Evolutionary conservation across 2,113 vertebrate species (phyloP).

Genomic region (Oplegnathus fasciatus): DNA sequence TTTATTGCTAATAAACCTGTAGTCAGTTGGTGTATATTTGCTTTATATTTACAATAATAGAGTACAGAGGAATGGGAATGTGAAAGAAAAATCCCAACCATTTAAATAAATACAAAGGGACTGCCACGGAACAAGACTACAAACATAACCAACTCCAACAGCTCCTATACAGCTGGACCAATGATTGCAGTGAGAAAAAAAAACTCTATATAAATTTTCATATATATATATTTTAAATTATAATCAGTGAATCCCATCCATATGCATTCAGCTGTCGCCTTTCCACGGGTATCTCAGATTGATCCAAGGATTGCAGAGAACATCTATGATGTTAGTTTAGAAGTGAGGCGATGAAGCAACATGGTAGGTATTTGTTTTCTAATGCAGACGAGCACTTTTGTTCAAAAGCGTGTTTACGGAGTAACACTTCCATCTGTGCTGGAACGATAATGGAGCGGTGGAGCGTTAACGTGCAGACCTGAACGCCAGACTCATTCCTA

Average conservation of each 20-base stretch:
- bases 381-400: conserved; percentile 45
- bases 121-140: conserved; percentile 84
- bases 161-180: conserved; percentile 77
- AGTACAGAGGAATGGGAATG: conserved; percentile 85
- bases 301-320: conserved; percentile 40
- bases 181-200: conserved; percentile 73
- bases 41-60: conserved; percentile 89
- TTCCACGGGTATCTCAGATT: conserved; percentile 26
- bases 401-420: conserved; percentile 47
- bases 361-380: conserved; percentile 30
- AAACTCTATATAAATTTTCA: conserved; percentile 67
- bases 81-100: conserved; percentile 84
- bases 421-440: conserved; percentile 45
- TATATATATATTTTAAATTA: conserved; percentile 79
- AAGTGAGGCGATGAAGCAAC: conserved; percentile 55
- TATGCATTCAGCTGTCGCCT: conserved; percentile 65
- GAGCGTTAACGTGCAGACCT: conserved; percentile 55
- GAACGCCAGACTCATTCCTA: conserved; percentile 65
- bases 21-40: conserved; percentile 89
- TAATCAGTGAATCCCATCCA: conserved; percentile 70
- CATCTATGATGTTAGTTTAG: conserved; percentile 60
- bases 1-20: conserved; percentile 92
- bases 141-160: conserved; percentile 77
- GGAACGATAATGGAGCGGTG: conserved; percentile 38
- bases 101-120: conserved; percentile 89